Evolutionary conservation across 2,888 invertebrate species (phyloP).

Genomic region (Cataglyphis cursor): DNA sequence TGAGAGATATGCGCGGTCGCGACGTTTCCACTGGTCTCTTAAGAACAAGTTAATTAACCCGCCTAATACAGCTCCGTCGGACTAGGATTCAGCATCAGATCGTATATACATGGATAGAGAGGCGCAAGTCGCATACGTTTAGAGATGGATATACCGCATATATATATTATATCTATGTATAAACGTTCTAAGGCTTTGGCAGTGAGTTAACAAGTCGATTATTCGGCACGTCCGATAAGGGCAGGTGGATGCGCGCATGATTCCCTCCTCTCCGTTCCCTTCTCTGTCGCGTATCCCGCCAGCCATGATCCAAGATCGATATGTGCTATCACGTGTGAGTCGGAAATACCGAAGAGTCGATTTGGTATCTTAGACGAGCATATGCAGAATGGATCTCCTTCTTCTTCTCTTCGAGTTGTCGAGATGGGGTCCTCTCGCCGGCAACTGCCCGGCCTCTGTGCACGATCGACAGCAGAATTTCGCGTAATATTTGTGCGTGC

Average conservation of each 20-base stretch:
- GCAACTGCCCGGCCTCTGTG: slow-evolving; percentile 93
- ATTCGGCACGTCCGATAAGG: slow-evolving; percentile 73
- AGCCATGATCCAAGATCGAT: slow-evolving; percentile 48
- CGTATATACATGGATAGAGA: slow-evolving; percentile 83
- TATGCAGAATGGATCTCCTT: slow-evolving; percentile 70
- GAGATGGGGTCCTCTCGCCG: slow-evolving; percentile 87
- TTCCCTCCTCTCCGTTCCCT: slow-evolving; percentile 46
- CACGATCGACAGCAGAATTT: slow-evolving; percentile 98
- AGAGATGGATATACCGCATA: slow-evolving; percentile 12
- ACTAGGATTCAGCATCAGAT: slow-evolving; percentile 86
- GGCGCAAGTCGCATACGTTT: not conserved
- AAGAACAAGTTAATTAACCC: slow-evolving; percentile 49
- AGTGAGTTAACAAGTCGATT: slow-evolving; percentile 85
- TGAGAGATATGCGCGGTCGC: slow-evolving; percentile 1
- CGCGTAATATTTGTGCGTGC: slow-evolving; percentile 96
- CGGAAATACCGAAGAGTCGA: slow-evolving; percentile 61
- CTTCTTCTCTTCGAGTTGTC: slow-evolving; percentile 79
- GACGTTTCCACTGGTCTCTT: slow-evolving; percentile 41
- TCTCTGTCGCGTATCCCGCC: slow-evolving; percentile 52
- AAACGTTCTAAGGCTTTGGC: slow-evolving; percentile 87
- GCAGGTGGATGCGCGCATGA: slow-evolving; percentile 61
- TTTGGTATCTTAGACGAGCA: slow-evolving; percentile 62
- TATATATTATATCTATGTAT: slow-evolving; percentile 81
- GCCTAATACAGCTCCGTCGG: slow-evolving; percentile 80
- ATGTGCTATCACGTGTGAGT: slow-evolving; percentile 50